phyloP scores from a whole-genome alignment of 2,113 vertebrate genomes.

The Eupsittula cactorum region DNA sequence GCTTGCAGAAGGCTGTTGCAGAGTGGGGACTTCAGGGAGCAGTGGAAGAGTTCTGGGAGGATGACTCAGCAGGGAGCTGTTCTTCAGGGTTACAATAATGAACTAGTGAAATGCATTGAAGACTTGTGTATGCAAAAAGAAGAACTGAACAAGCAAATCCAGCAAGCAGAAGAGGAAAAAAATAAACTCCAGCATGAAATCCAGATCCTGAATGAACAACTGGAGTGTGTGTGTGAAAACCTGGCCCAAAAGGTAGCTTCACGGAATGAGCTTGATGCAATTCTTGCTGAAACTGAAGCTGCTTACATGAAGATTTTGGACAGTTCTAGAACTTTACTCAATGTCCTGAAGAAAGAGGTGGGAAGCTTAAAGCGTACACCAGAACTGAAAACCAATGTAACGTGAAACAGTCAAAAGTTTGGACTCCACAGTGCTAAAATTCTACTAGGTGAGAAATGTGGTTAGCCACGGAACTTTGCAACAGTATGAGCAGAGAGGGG shows the following conservation, averaged over 20 bases:
- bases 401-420: not conserved
- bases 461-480: not conserved
- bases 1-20: not conserved
- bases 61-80: slow-evolving; percentile 69
- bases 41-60: not conserved
- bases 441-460: slow-evolving; percentile 41
- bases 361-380: slow-evolving; percentile 45
- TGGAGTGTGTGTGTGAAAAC: slow-evolving; percentile 48
- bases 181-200: slow-evolving; percentile 54
- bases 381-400: slow-evolving; percentile 36
- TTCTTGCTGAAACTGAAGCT: slow-evolving; percentile 64
- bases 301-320: slow-evolving; percentile 72
- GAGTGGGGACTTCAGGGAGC: not conserved
- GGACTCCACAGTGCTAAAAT: slow-evolving; percentile 29
- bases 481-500: not conserved
- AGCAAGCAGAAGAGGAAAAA: slow-evolving; percentile 54
- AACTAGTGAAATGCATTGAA: slow-evolving; percentile 65
- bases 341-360: slow-evolving; percentile 63
- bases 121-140: slow-evolving; percentile 49
- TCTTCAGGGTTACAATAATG: slow-evolving; percentile 66
- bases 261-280: slow-evolving; percentile 59
- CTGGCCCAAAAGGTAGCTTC: slow-evolving; percentile 47
- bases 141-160: slow-evolving; percentile 58
- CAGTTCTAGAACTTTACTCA: slow-evolving; percentile 65
- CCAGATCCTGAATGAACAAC: slow-evolving; percentile 16